Evolutionary conservation across 1,140 invertebrate genomes (phyloP), one percentile per base, ranked within the genome.

Genomic region (Dysdera silvatica): DNA sequence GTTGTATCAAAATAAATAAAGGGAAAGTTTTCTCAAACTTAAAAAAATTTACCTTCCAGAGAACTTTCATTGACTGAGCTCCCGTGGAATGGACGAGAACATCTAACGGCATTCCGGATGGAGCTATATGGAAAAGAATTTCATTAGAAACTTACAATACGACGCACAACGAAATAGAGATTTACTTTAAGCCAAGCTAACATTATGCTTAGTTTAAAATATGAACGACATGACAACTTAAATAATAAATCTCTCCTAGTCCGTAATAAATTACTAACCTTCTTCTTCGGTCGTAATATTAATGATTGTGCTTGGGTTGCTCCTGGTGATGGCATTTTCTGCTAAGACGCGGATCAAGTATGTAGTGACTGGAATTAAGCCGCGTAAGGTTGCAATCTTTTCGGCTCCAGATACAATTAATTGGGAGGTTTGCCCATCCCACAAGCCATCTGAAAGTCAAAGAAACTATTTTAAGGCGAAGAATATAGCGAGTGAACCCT

Each of bases 251-350:
- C n/a, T n/a, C n/a, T n/a, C n/a, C n/a, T n/a, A n/a, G n/a, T n/a
- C n/a, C n/a, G n/a, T n/a, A n/a, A n/a, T n/a, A n/a, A n/a, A n/a
- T n/a, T n/a, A n/a, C n/a, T n/a, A n/a, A 83, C 83, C 82, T 85
- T 97, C 93, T 79, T 97, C 93, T 29, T 90, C 88, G 31, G 93
- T 95, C 53, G 91, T 92, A 61, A 95, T 91, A 1, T 88, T 91
- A 0, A 97, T 87, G 12, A 87, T 88, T 69, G 91, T 87, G 2
- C 91, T 95, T 0, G 92, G 89, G 70, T 90, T 86, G 5, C 91
- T 93, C 2, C 84, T 83, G 26, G 94, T 93, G 63, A 98, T 85
- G 77, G 91, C 88, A 74, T 98, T 98, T 77, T 94, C 89, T 60
- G 92, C 93, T 8, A 94, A 85, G 66, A 97, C 90, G 55, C 93